Evolutionary conservation across 1,140 invertebrate species (phyloP).

Genomic region (Babylonia areolata): DNA sequence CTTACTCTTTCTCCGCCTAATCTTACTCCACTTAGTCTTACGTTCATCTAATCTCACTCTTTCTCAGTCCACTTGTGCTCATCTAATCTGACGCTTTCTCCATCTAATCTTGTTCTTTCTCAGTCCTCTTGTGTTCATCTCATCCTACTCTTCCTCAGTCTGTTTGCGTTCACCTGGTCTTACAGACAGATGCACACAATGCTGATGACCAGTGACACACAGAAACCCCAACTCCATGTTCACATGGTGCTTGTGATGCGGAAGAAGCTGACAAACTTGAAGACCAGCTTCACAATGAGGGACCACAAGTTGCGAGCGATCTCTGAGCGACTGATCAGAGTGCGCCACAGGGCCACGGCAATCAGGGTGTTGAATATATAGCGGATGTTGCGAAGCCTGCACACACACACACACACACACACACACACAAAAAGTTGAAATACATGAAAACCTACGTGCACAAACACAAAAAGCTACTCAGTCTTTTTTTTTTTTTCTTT

Average conservation of each 20-base stretch:
- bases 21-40: no score
- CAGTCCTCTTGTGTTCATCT: not conserved
- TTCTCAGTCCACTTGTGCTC: no score
- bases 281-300: conserved; percentile 74
- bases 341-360: conserved; percentile 71
- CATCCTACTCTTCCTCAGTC: not conserved
- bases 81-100: no score
- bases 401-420: conserved; percentile 49
- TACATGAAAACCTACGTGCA: no score
- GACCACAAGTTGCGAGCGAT: conserved; percentile 75
- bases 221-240: not conserved
- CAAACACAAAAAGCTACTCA: no score
- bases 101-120: not conserved
- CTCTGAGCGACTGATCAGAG: conserved; percentile 72
- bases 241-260: conserved; percentile 72
- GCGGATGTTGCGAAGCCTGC: conserved; percentile 73
- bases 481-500: not conserved
- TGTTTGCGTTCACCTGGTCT: not conserved
- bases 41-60: no score
- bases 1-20: no score
- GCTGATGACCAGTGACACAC: not conserved
- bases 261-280: conserved; percentile 75
- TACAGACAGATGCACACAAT: no score
- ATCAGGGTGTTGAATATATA: conserved; percentile 74
- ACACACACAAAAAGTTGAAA: no score